Percentiles rank a stretch among this genome's conserved stretches.
These are phyloP conservation scores for Petrocephalus microphthalmus DNA, from an alignment of 2,113 vertebrate species.

Conservation along the genomic window DNA sequence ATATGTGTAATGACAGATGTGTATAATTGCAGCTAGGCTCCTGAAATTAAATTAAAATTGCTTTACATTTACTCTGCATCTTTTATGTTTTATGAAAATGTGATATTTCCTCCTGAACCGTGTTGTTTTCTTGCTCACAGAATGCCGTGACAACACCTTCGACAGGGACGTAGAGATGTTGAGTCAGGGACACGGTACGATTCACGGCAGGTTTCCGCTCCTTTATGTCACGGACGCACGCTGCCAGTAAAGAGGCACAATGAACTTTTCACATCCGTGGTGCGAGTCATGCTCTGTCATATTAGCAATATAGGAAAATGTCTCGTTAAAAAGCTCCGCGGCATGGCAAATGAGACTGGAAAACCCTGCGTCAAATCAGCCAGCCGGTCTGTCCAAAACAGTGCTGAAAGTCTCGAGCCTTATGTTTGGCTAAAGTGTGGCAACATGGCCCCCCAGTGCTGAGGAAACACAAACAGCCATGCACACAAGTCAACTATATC, in stretches of 20 bases:
- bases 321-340: not conserved
- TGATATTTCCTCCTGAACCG: not conserved
- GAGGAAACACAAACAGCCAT: not conserved
- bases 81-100: not conserved
- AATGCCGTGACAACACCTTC: not conserved
- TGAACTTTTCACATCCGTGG: not conserved
- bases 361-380: not conserved
- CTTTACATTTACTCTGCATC: not conserved
- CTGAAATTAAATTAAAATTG: not conserved
- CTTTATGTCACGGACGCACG: not conserved
- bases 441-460: not conserved
- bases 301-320: not conserved
- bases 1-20: not conserved
- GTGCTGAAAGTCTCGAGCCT: not conserved
- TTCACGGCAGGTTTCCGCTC: not conserved
- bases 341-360: not conserved
- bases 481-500: not conserved
- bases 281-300: not conserved
- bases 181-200: conserved; percentile 40
- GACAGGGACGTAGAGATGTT: conserved; percentile 10
- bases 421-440: not conserved
- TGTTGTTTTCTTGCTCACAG: not conserved
- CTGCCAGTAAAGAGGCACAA: not conserved
- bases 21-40: not conserved
- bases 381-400: not conserved